phyloP scores from a whole-genome alignment of 2,888 invertebrate genomes.

The Proisotoma minuta region DNA sequence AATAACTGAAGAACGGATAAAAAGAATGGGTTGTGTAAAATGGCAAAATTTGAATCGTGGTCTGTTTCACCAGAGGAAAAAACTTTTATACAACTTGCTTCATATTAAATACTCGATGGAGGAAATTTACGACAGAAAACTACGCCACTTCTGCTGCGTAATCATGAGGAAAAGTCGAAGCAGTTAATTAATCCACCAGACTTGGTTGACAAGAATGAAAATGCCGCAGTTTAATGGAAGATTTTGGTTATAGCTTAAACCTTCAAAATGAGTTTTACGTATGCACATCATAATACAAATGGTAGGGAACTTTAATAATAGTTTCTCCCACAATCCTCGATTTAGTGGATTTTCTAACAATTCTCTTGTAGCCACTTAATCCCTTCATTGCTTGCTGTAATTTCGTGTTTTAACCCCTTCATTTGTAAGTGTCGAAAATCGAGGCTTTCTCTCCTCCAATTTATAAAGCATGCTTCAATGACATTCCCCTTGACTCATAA shows the following conservation, averaged over 20 bases:
- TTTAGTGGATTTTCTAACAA: constrained; percentile 9
- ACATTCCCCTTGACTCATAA: too few species aligned
- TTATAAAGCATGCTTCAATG: too few species aligned
- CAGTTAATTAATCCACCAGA: constrained; percentile 1
- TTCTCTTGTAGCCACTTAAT: not conserved
- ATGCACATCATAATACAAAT: not conserved
- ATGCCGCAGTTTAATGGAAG: not conserved
- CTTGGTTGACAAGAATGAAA: not conserved
- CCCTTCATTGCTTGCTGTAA: not conserved
- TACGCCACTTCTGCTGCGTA: too few species aligned
- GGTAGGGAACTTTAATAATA: constrained; percentile 6
- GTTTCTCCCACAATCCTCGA: not conserved
- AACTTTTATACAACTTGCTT: too few species aligned
- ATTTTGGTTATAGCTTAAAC: not conserved
- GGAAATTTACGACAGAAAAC: not conserved
- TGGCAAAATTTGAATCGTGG: too few species aligned
- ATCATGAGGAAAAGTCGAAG: not conserved
- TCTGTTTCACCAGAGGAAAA: too few species aligned
- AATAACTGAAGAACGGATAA: too few species aligned
- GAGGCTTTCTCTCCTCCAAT: too few species aligned
- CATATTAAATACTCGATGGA: too few species aligned
- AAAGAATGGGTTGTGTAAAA: too few species aligned
- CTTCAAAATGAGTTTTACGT: not conserved
- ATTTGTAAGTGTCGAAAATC: not conserved
- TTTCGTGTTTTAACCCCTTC: not conserved